These are phyloP conservation scores for Anagyrus pseudococci DNA, from an alignment of 2,888 invertebrate species.

Conservation along the genomic window DNA sequence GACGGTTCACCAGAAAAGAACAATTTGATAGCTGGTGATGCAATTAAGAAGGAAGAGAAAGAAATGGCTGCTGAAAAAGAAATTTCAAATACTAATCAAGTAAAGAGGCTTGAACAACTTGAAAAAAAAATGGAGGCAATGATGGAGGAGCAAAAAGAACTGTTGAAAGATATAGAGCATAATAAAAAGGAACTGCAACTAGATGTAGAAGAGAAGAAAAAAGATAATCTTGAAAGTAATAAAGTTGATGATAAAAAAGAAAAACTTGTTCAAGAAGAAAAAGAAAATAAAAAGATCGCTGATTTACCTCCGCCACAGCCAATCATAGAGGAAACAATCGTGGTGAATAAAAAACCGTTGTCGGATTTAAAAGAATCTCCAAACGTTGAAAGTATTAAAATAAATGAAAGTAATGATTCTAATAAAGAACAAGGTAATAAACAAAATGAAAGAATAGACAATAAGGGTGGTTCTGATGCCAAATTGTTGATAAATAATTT, in stretches of 20 bases:
- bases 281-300: slow-evolving; percentile 1
- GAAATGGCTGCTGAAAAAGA: slow-evolving; percentile 61
- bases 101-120: slow-evolving; percentile 56
- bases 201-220: slow-evolving; percentile 39
- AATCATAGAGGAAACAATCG: neutral
- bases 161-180: slow-evolving; percentile 68
- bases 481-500: slow-evolving; percentile 7
- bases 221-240: slow-evolving; percentile 18
- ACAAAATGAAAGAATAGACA: too few species aligned
- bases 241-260: neutral
- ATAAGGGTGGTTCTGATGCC: too few species aligned
- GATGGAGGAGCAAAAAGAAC: slow-evolving; percentile 72
- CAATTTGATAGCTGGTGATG: slow-evolving; percentile 45
- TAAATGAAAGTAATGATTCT: slow-evolving; percentile 7
- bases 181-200: slow-evolving; percentile 64
- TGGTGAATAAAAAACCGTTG: neutral
- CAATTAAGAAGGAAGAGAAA: slow-evolving; percentile 61
- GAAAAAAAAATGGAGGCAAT: slow-evolving; percentile 69
- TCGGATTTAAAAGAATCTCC: neutral
- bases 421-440: slow-evolving; percentile 5
- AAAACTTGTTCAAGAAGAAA: neutral
- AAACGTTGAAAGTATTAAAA: slow-evolving; percentile 43
- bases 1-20: neutral
- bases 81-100: slow-evolving; percentile 50
- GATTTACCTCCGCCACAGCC: neutral